Evolutionary conservation across 2,888 invertebrate species (phyloP), one percentile per base, ranked within the genome.

Genomic region (Lottia scabra): DNA sequence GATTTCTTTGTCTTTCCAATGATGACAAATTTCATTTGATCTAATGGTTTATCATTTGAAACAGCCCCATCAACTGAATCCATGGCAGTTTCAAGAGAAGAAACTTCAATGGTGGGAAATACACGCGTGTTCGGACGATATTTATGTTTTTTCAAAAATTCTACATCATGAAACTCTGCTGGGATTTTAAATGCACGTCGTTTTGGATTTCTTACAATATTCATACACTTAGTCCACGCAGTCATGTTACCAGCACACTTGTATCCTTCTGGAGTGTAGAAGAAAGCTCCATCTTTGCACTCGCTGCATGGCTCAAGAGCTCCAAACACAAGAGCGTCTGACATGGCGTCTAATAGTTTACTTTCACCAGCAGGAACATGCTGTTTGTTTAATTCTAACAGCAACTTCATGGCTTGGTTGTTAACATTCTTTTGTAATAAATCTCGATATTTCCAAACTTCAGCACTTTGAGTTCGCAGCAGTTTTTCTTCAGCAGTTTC

Each of bases 301-400:
- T 94, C 93, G 0, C 92, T 88, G 84, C 99, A 99, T 0, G 92
- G 92, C 74, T 92, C 89, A 3, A 96, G 91, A 2, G 93, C 93
- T 44, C 99, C 99, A 91, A 99, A 99, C 0, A 94, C 92, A 93
- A 99, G 94, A 45, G 93, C 91, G 89, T 99, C 99, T 13, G 95
- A 92, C 6, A 97, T 88, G 68, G 92, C 92, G 88, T 97, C 95
- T 72, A 95, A 87, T 71, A 94, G 92, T 94, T 91, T 92, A 70
- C 94, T 93, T 72, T 91, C 91, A 0, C 95, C 95, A 71, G 87
- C 71, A 0, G 94, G 93, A 69, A 95, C 87, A 62, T 92, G 91
- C 88, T 96, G 96, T 0, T 91, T 87, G 87, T 99, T 99, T 16
- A 89, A 85, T 78, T 93, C 92, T 26, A 98, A 91, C 44, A 98